Base-by-base conservation (phyloP, 2,888 invertebrate species). In the Celastrina argiolus region DNA sequence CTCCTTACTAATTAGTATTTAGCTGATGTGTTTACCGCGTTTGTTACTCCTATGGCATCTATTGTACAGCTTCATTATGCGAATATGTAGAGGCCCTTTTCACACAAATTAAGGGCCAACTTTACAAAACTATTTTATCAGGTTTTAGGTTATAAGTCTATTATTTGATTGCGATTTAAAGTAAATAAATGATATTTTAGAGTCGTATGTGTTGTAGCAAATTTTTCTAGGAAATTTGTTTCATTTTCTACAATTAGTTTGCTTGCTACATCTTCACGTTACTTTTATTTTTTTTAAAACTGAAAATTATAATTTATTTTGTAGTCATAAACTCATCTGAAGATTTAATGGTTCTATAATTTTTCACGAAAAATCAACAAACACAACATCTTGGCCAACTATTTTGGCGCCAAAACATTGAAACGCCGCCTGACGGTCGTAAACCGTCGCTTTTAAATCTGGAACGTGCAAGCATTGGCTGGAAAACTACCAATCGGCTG, bases 381-480 rank as follows among this genome's bases (percentile, higher is more conserved):
- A 69, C 41, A 56, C 36, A 18, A 69, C 66, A 64, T 66, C 66
- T 68, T 58, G 61, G 65, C 56, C 56, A 64, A 63, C 83, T 85
- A 84, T 85, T 90, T 90, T 89, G 89, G 88, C 89, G 90, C 89
- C 89, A 88, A 89, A 90, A 90, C 83, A 79, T 81, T 83, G 81
- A 84, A 87, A 85, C 83, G 84, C 82, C 85, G 84, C 82, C 83
- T 81, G 85, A 70, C 76, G 81, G 75, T 88, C 90, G 87, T 90
- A 89, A 90, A 89, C 88, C 85, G 89, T 82, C 87, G 85, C 81
- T 85, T 90, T 90, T 83, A 85, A 89, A 90, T 87, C 81, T 85
- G 79, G 84, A 84, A 82, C 81, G 78, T 69, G 72, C 76, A 76
- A 76, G 80, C 80, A 89, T 89, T 90, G 88, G 90, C 78, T 76